Conservation (phyloP, 2,113 vertebrate genomes). For the Picathartes gymnocephalus region DNA sequence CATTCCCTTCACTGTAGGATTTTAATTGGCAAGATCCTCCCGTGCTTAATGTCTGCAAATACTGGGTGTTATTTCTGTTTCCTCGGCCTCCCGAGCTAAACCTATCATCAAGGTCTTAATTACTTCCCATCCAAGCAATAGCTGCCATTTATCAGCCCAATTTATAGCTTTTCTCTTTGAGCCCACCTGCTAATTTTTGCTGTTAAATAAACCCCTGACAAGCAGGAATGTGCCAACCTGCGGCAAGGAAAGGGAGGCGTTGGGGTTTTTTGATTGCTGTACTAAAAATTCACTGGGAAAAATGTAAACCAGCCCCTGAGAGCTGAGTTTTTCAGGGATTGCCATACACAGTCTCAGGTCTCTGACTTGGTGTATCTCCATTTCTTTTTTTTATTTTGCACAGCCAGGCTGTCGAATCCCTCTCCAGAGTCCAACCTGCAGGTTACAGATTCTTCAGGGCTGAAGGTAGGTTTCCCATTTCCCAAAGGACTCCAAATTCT, state of each 20-base stretch:
- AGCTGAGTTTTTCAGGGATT: fast-evolving
- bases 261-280: neutral
- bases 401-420: neutral
- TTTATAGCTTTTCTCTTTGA: neutral
- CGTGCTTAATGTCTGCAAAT: neutral
- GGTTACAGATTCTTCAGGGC: neutral
- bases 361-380: neutral
- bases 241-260: neutral
- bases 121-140: neutral
- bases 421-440: neutral
- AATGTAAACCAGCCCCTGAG: neutral
- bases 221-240: neutral
- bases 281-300: neutral
- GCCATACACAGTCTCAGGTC: neutral
- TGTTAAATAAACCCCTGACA: neutral
- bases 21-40: slow-evolving; percentile 39
- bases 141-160: neutral
- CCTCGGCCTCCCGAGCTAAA: neutral
- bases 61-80: neutral
- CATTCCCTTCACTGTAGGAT: neutral
- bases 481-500: neutral
- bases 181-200: neutral
- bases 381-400: neutral
- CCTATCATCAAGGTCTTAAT: neutral
- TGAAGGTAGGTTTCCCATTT: neutral